Conservation (phyloP, 2,113 vertebrate genomes). For the Aramus guarauna region DNA sequence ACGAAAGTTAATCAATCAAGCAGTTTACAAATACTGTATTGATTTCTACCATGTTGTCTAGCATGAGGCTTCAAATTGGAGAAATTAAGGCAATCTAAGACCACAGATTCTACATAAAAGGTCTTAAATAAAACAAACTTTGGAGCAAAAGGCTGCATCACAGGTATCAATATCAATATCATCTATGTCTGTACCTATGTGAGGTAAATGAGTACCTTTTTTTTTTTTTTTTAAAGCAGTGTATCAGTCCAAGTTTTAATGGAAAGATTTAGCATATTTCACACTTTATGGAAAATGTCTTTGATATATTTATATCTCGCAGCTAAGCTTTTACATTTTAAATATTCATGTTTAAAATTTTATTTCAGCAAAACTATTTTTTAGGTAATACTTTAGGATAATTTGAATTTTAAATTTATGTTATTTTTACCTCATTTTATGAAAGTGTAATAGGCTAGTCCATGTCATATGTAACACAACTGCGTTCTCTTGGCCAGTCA, state of each 20-base stretch:
- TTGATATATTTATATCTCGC: background rate
- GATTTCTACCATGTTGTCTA: background rate
- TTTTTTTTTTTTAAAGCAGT: background rate
- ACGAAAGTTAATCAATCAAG: background rate
- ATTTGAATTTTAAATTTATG: background rate
- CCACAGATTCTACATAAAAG: background rate
- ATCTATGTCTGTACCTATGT: background rate
- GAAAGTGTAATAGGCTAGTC: background rate
- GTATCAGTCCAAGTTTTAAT: background rate
- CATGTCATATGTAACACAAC: background rate
- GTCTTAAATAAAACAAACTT: background rate
- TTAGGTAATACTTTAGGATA: background rate
- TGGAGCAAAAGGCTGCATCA: background rate
- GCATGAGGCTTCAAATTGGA: background rate
- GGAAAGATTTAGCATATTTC: background rate
- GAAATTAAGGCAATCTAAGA: slow-evolving; percentile 6
- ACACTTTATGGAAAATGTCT: background rate
- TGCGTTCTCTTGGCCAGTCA: background rate
- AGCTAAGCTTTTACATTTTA: background rate
- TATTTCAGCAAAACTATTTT: background rate
- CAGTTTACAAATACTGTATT: background rate
- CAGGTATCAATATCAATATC: background rate
- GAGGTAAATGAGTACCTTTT: background rate
- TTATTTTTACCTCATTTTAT: background rate
- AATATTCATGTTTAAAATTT: background rate